Conservation (phyloP, 2,113 vertebrate genomes). For the Prinia subflava region DNA sequence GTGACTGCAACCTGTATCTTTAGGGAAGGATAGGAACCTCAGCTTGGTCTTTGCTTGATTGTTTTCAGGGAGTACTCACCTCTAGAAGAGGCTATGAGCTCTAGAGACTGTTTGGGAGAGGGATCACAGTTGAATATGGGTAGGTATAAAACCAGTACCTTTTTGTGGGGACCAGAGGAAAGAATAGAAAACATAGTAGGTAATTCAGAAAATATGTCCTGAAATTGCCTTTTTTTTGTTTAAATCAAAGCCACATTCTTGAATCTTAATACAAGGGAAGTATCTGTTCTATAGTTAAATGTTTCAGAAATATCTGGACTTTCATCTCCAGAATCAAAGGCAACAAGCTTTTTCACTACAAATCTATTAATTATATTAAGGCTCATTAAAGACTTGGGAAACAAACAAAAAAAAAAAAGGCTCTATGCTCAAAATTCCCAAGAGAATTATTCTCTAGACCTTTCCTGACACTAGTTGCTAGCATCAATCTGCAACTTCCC, state of each 20-base stretch:
- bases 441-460: not conserved
- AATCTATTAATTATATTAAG: conserved; percentile 14
- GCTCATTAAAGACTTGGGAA: not conserved
- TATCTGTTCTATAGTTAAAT: not conserved
- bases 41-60: not conserved
- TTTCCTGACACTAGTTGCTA: not conserved
- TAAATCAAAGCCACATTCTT: not conserved
- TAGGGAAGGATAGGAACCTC: not conserved
- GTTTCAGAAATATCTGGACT: not conserved
- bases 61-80: not conserved
- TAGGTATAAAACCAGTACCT: not conserved
- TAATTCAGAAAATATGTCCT: not conserved
- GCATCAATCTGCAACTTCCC: not conserved
- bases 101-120: not conserved
- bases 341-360: not conserved
- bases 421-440: not conserved
- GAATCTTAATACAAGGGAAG: not conserved
- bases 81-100: not conserved
- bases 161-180: accelerated
- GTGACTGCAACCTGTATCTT: accelerated
- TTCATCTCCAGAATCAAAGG: conserved; percentile 34
- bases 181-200: not conserved
- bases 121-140: not conserved
- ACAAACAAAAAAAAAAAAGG: not conserved
- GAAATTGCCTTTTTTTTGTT: not conserved